Percentiles rank a stretch among this genome's conserved stretches.
Conservation (phyloP, 2,113 vertebrate species). For the Entelurus aequoreus region DNA sequence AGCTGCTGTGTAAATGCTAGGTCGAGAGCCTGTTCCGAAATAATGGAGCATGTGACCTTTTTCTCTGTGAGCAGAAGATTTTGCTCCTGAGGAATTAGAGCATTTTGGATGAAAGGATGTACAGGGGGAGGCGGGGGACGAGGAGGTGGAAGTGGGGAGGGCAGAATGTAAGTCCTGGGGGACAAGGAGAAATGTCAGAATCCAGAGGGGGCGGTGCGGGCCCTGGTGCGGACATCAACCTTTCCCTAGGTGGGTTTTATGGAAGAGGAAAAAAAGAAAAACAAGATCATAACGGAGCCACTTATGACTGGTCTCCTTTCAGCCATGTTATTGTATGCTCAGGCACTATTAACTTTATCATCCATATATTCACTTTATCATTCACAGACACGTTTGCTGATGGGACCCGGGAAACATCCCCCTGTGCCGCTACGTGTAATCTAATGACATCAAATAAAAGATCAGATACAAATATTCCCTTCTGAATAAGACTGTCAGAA, state of each 20-base stretch:
- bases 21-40: conserved; percentile 70
- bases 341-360: conserved; percentile 3
- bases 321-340: conserved; percentile 9
- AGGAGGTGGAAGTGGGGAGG: not conserved
- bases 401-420: too few relatives aligned
- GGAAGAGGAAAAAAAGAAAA: not conserved
- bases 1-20: conserved; percentile 70
- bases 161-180: conserved; percentile 37
- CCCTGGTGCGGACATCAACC: conserved; percentile 49
- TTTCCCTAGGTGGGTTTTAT: conserved; percentile 29
- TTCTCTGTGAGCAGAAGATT: conserved; percentile 59
- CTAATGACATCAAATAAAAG: too few relatives aligned
- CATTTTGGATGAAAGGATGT: conserved; percentile 62
- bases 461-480: too few relatives aligned
- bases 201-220: conserved; percentile 42
- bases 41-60: conserved; percentile 76
- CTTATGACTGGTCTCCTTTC: not conserved
- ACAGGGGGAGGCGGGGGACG: conserved; percentile 17
- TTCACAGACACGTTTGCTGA: too few relatives aligned
- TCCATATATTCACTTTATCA: too few relatives aligned
- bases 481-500: too few relatives aligned
- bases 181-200: conserved; percentile 71
- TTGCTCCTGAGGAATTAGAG: conserved; percentile 60
- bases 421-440: too few relatives aligned
- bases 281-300: conserved; percentile 14